Conservation (phyloP, 2,797 vertebrate species). For the Smutsia gigantea region DNA sequence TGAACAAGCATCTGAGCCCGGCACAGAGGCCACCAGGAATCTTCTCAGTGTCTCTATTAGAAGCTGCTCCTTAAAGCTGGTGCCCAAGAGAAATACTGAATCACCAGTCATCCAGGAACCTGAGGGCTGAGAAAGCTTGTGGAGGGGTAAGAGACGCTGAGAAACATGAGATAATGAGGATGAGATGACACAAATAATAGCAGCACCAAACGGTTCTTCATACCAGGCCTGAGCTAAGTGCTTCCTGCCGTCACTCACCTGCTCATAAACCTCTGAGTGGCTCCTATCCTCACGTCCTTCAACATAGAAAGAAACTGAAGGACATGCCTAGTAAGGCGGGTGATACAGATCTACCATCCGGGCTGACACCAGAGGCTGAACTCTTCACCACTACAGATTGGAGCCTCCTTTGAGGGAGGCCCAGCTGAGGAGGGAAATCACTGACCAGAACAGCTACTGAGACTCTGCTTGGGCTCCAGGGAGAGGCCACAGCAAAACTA, state of each 20-base stretch:
- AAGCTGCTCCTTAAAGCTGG: not conserved
- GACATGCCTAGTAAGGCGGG: accelerated
- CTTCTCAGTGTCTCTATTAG: not conserved
- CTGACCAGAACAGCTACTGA: accelerated
- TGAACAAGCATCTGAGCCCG: not conserved
- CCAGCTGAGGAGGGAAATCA: not conserved
- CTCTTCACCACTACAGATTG: too few relatives aligned
- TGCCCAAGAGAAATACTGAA: not conserved
- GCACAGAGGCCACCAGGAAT: not conserved
- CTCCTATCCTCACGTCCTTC: not conserved
- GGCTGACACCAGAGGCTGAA: not conserved
- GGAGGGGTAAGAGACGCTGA: not conserved
- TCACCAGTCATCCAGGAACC: not conserved
- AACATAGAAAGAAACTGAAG: too few relatives aligned
- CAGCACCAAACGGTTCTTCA: not conserved
- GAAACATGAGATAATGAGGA: not conserved
- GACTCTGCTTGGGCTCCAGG: not conserved
- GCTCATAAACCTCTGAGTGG: accelerated
- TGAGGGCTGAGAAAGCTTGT: not conserved
- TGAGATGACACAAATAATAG: not conserved
- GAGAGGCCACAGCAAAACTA: not conserved
- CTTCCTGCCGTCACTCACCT: too few relatives aligned
- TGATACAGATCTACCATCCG: too few relatives aligned
- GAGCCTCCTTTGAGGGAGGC: accelerated
- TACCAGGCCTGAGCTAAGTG: accelerated